Conservation (phyloP, 2,797 vertebrate genomes). For the Parauchenoglanis punctatus region DNA sequence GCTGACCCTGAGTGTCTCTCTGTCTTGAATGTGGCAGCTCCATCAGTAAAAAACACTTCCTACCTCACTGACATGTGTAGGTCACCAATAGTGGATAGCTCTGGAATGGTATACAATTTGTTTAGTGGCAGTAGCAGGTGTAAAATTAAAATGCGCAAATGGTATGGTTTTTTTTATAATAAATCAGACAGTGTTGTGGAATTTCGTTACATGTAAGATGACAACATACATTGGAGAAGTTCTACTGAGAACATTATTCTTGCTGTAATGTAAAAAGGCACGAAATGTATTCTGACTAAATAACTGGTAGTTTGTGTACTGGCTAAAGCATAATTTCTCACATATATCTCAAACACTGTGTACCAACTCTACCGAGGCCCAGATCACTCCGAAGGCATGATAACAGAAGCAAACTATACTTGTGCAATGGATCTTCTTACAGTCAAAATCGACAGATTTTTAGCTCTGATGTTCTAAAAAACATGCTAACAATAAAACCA, state of each 20-base stretch:
- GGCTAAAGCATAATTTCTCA: not conserved
- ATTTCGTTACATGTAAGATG: not conserved
- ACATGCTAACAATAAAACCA: constrained; percentile 16
- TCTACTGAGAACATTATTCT: not conserved
- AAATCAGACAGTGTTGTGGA: not conserved
- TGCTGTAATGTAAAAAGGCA: not conserved
- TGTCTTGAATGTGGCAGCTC: constrained; percentile 71
- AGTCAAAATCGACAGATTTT: constrained; percentile 22
- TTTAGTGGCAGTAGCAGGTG: constrained; percentile 64
- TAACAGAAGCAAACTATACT: constrained; percentile 26
- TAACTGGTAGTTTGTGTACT: not conserved
- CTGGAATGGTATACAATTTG: constrained; percentile 60
- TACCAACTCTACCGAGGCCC: constrained; percentile 6
- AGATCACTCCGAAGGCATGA: constrained; percentile 12
- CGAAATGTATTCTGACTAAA: not conserved
- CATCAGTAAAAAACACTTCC: constrained; percentile 61
- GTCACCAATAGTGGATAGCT: constrained; percentile 59
- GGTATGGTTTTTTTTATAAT: no score
- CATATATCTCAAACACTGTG: constrained; percentile 10
- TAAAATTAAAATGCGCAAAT: constrained; percentile 44
- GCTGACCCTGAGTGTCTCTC: constrained; percentile 61
- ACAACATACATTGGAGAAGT: not conserved
- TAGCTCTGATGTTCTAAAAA: constrained; percentile 5
- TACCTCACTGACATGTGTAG: constrained; percentile 68
- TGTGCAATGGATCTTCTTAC: not conserved